phyloP scores from a whole-genome alignment of 1,140 invertebrate genomes.

The Thereuonema tuberculata region DNA sequence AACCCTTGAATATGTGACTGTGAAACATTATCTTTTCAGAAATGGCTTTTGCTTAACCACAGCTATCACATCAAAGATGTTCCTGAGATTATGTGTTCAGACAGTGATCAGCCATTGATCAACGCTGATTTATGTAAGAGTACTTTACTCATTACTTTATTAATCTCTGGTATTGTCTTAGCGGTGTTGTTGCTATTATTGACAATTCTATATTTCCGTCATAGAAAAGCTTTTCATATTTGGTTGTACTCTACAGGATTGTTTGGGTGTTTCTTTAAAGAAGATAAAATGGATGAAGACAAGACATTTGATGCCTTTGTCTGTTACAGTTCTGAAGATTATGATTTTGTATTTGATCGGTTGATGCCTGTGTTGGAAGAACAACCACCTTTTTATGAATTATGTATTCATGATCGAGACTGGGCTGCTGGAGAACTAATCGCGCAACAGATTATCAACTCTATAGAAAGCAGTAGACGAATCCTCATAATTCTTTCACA shows the following conservation, averaged over 20 bases:
- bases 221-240: neutral
- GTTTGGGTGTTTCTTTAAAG: neutral
- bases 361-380: constrained; percentile 31
- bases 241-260: neutral
- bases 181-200: neutral
- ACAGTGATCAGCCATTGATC: neutral
- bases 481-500: constrained; percentile 81
- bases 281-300: neutral
- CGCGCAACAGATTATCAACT: constrained; percentile 55
- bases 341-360: constrained; percentile 68
- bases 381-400: constrained; percentile 41
- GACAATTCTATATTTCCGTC: neutral
- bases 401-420: neutral
- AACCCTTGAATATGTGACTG: neutral
- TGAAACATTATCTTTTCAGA: no score
- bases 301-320: constrained; percentile 87
- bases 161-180: neutral
- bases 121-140: neutral
- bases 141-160: neutral
- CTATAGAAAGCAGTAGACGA: constrained; percentile 72
- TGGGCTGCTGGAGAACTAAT: constrained; percentile 10
- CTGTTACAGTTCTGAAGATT: constrained; percentile 83
- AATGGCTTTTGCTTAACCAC: neutral
- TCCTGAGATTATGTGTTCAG: neutral
- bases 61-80: neutral